phyloP scores from a whole-genome alignment of 2,113 vertebrate species.

The Callorhinus ursinus region DNA sequence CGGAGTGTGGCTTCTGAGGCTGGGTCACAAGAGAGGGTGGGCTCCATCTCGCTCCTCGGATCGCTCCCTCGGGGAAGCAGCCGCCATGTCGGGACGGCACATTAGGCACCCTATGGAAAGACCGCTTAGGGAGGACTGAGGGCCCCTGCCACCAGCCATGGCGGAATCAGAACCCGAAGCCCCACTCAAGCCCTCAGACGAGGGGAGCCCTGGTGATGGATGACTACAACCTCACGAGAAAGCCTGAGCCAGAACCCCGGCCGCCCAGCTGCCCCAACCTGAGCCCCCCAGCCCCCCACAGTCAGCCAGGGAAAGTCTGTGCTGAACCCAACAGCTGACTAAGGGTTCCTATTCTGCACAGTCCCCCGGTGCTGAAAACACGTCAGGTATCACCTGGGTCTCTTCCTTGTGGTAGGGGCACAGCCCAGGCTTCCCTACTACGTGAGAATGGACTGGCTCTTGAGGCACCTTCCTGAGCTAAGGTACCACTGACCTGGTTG shows the following conservation, averaged over 20 bases:
- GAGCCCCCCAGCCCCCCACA: not conserved
- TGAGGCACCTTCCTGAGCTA: not conserved
- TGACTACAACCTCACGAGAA: not conserved
- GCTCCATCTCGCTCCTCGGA: not conserved
- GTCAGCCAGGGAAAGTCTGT: not conserved
- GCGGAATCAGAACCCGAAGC: not conserved
- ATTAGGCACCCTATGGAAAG: not conserved
- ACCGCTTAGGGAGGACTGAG: not conserved
- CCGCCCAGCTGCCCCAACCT: not conserved
- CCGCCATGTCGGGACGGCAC: not conserved
- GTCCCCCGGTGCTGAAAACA: not conserved
- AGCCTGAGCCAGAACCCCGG: not conserved
- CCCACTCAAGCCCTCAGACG: not conserved
- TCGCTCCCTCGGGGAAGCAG: not conserved
- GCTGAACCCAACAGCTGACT: slow-evolving; percentile 24
- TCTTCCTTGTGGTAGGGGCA: not conserved
- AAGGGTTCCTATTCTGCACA: slow-evolving; percentile 19
- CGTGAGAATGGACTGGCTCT: not conserved
- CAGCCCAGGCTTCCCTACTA: not conserved
- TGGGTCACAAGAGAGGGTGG: not conserved
- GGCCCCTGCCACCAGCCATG: not conserved
- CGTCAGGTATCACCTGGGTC: not conserved
- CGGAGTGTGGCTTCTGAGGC: not conserved
- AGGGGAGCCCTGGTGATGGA: fast-evolving
- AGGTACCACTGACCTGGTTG: not conserved